Conservation (phyloP, 2,113 vertebrate genomes). For the Ovis canadensis region DNA sequence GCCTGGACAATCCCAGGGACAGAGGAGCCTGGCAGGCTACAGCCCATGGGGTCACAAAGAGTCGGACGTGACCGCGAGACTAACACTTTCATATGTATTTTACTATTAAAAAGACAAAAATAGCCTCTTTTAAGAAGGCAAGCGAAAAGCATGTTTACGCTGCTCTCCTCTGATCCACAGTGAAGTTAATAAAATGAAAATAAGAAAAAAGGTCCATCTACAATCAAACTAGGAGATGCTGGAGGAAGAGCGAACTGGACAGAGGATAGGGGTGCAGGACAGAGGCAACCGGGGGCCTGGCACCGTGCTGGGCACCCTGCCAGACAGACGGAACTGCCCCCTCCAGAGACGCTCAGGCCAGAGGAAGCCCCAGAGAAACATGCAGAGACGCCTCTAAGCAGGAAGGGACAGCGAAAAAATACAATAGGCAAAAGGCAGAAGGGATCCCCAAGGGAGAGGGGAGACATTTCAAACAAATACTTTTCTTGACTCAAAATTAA, state of each 20-base stretch:
- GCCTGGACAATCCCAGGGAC: not conserved
- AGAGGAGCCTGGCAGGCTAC: not conserved
- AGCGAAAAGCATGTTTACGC: not conserved
- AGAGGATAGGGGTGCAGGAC: not conserved
- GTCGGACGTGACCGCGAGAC: fast-evolving
- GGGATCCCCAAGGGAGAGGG: not conserved
- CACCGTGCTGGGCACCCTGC: no score
- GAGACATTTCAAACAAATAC: not conserved
- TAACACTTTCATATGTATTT: not conserved
- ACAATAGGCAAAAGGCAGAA: not conserved
- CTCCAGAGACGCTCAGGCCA: not conserved
- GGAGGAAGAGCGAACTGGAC: not conserved
- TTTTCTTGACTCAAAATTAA: not conserved
- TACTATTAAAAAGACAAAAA: not conserved
- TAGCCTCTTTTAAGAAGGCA: not conserved
- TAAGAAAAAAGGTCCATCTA: not conserved
- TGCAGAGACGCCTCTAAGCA: not conserved
- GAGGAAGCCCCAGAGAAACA: not conserved
- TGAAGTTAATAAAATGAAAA: not conserved
- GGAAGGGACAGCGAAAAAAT: not conserved
- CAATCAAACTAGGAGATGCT: not conserved
- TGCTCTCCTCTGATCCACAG: not conserved
- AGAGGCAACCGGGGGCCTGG: not conserved
- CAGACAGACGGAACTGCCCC: not conserved
- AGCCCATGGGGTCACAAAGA: not conserved